These are phyloP conservation scores for Limnephilus lunatus DNA, from an alignment of 2,888 invertebrate species.

Conservation along the genomic window DNA sequence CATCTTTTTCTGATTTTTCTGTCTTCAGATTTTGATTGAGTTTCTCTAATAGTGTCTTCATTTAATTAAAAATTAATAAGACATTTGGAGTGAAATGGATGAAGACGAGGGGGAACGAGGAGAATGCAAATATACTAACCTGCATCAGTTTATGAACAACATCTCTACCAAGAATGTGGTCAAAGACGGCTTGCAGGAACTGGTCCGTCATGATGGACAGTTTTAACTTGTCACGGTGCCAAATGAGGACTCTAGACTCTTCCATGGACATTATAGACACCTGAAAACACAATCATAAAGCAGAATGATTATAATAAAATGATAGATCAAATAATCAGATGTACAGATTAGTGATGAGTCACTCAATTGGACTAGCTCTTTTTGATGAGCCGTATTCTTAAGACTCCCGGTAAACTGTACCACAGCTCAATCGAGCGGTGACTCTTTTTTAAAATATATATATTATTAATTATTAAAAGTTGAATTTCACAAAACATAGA, in stretches of 20 bases:
- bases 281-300: constrained; percentile 72
- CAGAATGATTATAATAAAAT: neutral
- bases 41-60: too few relatives aligned
- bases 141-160: constrained; percentile 92
- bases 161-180: constrained; percentile 90
- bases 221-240: constrained; percentile 92
- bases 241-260: constrained; percentile 88
- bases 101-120: neutral
- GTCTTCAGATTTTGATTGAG: too few relatives aligned
- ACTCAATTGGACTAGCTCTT: too few relatives aligned
- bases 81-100: neutral
- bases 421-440: too few relatives aligned
- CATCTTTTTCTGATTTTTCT: too few relatives aligned
- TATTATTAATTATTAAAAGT: too few relatives aligned
- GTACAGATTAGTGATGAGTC: neutral
- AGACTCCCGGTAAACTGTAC: too few relatives aligned
- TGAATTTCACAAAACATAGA: too few relatives aligned
- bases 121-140: constrained; percentile 72
- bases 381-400: too few relatives aligned
- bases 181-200: constrained; percentile 90
- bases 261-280: constrained; percentile 93
- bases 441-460: too few relatives aligned
- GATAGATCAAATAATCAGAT: neutral
- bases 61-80: neutral
- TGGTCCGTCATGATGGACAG: constrained; percentile 89